Evolutionary conservation across 64 coral and sea anemone genomes (phyloP), one percentile per base, ranked within the genome.

Genomic region (Actinia equina): DNA sequence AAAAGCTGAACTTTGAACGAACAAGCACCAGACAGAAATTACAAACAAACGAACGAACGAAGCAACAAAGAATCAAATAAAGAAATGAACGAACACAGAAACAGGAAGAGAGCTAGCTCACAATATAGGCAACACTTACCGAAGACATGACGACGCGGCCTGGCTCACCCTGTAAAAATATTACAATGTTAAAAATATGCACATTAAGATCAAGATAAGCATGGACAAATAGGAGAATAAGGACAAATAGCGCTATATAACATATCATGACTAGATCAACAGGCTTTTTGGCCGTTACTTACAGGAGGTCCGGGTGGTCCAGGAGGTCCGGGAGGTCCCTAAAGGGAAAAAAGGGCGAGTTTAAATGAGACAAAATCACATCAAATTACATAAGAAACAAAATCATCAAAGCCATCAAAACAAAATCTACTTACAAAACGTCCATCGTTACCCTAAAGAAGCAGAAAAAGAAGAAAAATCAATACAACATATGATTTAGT

Each of bases 251-350:
- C 30, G 30, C 30, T 37, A 37, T n/a, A 20, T 12, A 78, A 45
- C 19, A 12, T 37, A 77, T 43, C 70, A 4, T 45, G 80, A 3
- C 46, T 37, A 0, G 4, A 49, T 49, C 2, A 49, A 49, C 46
- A 49, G 80, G 44, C 10, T 41, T 22, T 16, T 57, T 80, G 1
- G 49, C 54, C 23, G 54, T 41, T 43, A 53, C 84, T 52, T 82
- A 91, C 90, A 77, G 78, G 85, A 17, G 77, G 85, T 65, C 90
- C 90, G 25, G 44, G 59, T 16, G 80, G 42, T 74, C 90, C 89
- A 59, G 89, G 89, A 15, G 89, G 84, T 44, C 89, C 90, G 41
- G 85, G 90, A 30, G 46, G 56, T 71, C 90, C 90, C 90, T 92
- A 41, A 71, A 71, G 12, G 12, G 7, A 2, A 14, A 12, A 41